These are phyloP conservation scores for Brachionus plicatilis DNA, from an alignment of 1,140 invertebrate genomes.

Conservation along the genomic window DNA sequence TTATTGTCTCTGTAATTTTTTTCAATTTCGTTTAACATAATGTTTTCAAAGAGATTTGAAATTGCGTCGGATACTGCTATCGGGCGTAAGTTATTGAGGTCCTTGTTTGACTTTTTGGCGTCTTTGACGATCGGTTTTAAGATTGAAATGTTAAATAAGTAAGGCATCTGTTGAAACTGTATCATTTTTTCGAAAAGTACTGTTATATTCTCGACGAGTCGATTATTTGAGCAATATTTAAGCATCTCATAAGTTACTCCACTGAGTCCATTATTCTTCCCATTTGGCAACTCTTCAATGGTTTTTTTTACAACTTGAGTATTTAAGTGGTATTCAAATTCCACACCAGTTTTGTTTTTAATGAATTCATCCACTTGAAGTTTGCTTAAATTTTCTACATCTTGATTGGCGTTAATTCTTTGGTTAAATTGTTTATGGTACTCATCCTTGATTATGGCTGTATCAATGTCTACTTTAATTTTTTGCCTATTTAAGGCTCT, in stretches of 20 bases:
- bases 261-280: neutral
- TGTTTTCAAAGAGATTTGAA: neutral
- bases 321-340: neutral
- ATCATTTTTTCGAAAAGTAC: neutral
- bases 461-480: neutral
- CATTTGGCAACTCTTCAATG: constrained; percentile 2
- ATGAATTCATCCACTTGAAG: neutral
- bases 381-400: neutral
- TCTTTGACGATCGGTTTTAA: constrained; percentile 1
- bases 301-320: neutral
- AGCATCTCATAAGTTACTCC: neutral
- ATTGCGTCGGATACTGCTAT: neutral
- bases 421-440: neutral
- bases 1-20: neutral
- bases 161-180: neutral
- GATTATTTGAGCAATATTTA: neutral
- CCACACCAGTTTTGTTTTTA: neutral
- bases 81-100: neutral
- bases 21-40: neutral
- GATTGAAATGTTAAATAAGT: constrained; percentile 16
- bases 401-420: neutral
- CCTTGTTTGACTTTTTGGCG: neutral
- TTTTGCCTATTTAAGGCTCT: neutral
- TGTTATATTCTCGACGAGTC: neutral
- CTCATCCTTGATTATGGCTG: neutral